Base-by-base conservation (phyloP, 2,888 invertebrate species). In the Pammene aurita region DNA sequence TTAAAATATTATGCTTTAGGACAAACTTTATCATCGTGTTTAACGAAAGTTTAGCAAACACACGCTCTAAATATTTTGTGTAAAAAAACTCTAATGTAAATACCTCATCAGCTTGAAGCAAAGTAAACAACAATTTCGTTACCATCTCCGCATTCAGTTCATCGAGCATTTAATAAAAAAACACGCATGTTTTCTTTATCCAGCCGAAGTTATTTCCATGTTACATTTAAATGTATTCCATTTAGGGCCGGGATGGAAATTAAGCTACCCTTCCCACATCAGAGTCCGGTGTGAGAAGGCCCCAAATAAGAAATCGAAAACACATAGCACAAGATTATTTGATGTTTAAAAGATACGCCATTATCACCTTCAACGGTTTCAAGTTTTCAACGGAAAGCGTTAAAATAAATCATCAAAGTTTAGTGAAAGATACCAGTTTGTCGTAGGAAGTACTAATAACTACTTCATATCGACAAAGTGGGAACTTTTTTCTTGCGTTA, bases 301-400 rank as follows among this genome's bases (percentile, higher is more conserved):
- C 76, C 74, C 74, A 85, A 84, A 83, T 84, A 84, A 84, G 79
- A 81, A 81, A 85, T 81, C 81, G 81, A 82, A 83, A 78, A 76
- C 76, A 77, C 80, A 80, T 80, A 80, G 79, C 38, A 38, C 38
- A 38, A 38, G 7, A 9, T 9, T 38, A 38, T 1, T 6, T 9
- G 7, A 38, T 38, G 38, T 9, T 7, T 38, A 5, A 46, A 7
- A 46, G n/a, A 46, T 14, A 14, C 46, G 6, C n/a, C 14, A 44
- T 11, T 44, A 1, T n/a, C n/a, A n/a, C n/a, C n/a, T n/a, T n/a
- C n/a, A n/a, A n/a, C n/a, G n/a, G n/a, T n/a, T n/a, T n/a, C n/a
- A n/a, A n/a, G n/a, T n/a, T n/a, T n/a, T n/a, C n/a, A n/a, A n/a
- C n/a, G n/a, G n/a, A n/a, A n/a, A n/a, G n/a, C n/a, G 13, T 38